Evolutionary conservation across 92 coral and sea anemone genomes (phyloP).

Genomic region (Zoanthus sansibaricus): DNA sequence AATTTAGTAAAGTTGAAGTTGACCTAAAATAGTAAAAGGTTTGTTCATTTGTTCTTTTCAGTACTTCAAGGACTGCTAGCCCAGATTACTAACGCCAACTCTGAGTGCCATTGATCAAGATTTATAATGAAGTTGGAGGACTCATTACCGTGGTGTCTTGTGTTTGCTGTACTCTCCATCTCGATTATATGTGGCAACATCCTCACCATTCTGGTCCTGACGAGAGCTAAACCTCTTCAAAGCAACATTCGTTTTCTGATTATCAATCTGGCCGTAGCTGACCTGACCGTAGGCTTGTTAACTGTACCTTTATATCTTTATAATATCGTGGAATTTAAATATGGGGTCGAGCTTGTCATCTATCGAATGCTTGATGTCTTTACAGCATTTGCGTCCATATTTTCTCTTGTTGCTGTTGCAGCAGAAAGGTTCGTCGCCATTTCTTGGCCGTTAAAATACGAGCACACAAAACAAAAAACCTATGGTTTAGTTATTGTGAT

Average conservation of each 20-base stretch:
- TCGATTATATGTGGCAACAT: slow-evolving; percentile 14
- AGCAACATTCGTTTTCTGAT: slow-evolving; percentile 23
- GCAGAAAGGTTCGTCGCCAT: slow-evolving; percentile 61
- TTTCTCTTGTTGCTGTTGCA: slow-evolving; percentile 64
- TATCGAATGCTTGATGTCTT: slow-evolving; percentile 61
- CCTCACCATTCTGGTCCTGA: slow-evolving; percentile 25
- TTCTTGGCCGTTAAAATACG: slow-evolving; percentile 54
- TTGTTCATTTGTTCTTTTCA: too few species aligned
- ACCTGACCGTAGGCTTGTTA: slow-evolving; percentile 4
- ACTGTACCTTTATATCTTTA: slow-evolving; percentile 24
- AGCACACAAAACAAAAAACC: slow-evolving; percentile 27
- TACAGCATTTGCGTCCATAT: slow-evolving; percentile 69
- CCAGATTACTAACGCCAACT: too few species aligned
- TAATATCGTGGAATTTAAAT: neutral
- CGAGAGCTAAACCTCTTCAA: slow-evolving; percentile 30
- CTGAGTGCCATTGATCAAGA: too few species aligned
- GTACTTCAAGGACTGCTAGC: too few species aligned
- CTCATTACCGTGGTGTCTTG: slow-evolving; percentile 37
- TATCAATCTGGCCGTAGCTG: slow-evolving; percentile 22
- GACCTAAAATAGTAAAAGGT: too few species aligned
- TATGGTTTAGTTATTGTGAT: slow-evolving; percentile 46
- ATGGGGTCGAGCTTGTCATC: neutral
- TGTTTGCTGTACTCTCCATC: slow-evolving; percentile 3
- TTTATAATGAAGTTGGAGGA: neutral
- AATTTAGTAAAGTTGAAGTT: too few species aligned